A percentile compares a stretch with the other conserved stretches of the same genome.
These are phyloP conservation scores for Nephila pilipes DNA, from an alignment of 1,140 invertebrate genomes.

Conservation along the genomic window DNA sequence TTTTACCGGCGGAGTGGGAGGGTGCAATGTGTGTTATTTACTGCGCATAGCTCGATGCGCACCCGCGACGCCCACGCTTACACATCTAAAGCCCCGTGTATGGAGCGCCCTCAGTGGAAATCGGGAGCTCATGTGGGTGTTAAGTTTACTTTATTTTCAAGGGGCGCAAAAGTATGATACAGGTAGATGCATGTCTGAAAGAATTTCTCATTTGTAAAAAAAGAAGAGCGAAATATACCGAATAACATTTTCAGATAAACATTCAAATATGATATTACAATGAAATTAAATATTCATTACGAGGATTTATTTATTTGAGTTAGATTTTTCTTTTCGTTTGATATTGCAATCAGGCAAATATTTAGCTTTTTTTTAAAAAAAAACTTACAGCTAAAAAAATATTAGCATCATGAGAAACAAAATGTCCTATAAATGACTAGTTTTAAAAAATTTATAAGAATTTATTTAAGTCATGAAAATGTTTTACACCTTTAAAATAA, in stretches of 20 bases:
- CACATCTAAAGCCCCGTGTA: background rate
- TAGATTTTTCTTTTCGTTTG: too few relatives aligned
- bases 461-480: too few relatives aligned
- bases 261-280: background rate
- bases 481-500: too few relatives aligned
- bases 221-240: background rate
- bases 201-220: background rate
- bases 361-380: too few relatives aligned
- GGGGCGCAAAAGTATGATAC: background rate
- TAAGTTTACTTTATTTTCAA: background rate
- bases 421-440: too few relatives aligned
- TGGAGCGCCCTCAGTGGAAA: background rate
- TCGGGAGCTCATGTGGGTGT: background rate
- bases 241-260: background rate
- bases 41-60: slow-evolving; percentile 20
- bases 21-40: background rate
- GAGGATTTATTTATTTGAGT: too few relatives aligned
- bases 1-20: background rate
- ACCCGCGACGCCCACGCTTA: slow-evolving; percentile 28
- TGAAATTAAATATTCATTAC: too few relatives aligned
- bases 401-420: too few relatives aligned
- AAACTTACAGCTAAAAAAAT: too few relatives aligned
- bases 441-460: too few relatives aligned
- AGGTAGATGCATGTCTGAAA: too few relatives aligned
- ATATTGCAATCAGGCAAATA: too few relatives aligned